Base-by-base conservation (phyloP, 2,113 vertebrate species). In the Ciconia boyciana region DNA sequence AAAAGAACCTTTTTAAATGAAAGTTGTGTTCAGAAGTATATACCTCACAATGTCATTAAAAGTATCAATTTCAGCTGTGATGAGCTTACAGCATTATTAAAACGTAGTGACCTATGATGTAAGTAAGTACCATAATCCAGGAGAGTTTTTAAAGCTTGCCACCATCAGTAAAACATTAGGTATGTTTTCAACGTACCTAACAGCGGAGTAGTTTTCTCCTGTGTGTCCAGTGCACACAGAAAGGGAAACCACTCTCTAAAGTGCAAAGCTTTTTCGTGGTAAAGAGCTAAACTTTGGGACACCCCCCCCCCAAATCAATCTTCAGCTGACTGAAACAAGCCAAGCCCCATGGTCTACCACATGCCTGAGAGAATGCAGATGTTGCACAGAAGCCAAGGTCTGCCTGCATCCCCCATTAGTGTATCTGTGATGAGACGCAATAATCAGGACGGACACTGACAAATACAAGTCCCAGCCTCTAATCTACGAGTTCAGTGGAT, bases 351-450 rank as follows among this genome's bases (percentile, higher is more conserved):
- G 32, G 21, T 54, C 48, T 11, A 14, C 51, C 79, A 55, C 26
- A 71, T 52, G 26, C 83, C 83, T 49, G 60, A 88, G 76, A 89
- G 70, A 80, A 89, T 54, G 65, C 43, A 93, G 54, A 94, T 55
- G 70, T 52, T 77, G 69, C 81, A 87, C 81, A 75, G 95, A 83
- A 95, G 69, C 92, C 61, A 43, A 57, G 34, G 49, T 75, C 87
- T 80, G 87, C 83, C 69, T 11, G 19, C 54, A 52, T 19, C 48
- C 41, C 78, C 54, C 74, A 54, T 49, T 19, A 95, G 43, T 11
- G 36, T 36, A 86, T 62, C 71, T 76, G 55, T 46, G 49, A 72
- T 34, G 54, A 90, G 78, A 82, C 6, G 22, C 62, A 54, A 96
- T 61, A 36, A 95, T 71, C 34, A 87, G 26, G 72, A 71, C 16